Percentiles rank a stretch among this genome's conserved stretches.
These are phyloP conservation scores for Chrysaora quinquecirrha DNA, from an alignment of 30 jellyfish, hydroid and myxozoan genomes.

Conservation along the genomic window DNA sequence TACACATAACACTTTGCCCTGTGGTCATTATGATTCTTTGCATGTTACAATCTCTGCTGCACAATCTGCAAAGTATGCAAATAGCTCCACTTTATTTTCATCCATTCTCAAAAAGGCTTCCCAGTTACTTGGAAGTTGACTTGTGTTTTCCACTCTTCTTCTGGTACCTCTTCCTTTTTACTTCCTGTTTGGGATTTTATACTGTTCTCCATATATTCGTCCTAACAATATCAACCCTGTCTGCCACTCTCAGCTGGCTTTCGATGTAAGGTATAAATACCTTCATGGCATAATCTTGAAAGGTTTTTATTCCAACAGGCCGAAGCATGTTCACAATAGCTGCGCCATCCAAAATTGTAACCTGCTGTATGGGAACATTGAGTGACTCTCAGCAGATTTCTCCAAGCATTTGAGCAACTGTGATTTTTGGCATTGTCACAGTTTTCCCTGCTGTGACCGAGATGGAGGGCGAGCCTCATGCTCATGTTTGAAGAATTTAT, in stretches of 20 bases:
- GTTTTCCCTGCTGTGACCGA: not conserved
- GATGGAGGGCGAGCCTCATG: conserved; percentile 2
- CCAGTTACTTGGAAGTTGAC: not conserved
- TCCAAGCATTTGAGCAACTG: not conserved
- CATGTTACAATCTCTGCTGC: not conserved
- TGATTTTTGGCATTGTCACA: not conserved
- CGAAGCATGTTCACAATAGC: conserved; percentile 10
- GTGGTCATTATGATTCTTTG: not conserved
- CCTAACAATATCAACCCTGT: conserved; percentile 1
- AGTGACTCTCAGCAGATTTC: not conserved
- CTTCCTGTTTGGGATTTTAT: not conserved
- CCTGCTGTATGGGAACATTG: not conserved
- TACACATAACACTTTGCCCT: not conserved
- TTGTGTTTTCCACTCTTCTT: not conserved
- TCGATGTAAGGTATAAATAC: conserved; percentile 19
- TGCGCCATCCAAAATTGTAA: conserved; percentile 19
- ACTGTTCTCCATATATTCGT: too few relatives aligned
- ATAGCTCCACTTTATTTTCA: conserved; percentile 6
- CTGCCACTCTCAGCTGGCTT: conserved; percentile 7
- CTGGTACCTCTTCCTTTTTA: conserved; percentile 11
- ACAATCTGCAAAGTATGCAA: not conserved
- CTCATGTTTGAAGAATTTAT: not conserved
- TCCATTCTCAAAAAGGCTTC: not conserved
- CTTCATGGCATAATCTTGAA: not conserved
- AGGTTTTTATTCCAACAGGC: conserved; percentile 2